Base-by-base conservation (phyloP, 2,797 vertebrate genomes). In the Cirrhinus mrigala region DNA sequence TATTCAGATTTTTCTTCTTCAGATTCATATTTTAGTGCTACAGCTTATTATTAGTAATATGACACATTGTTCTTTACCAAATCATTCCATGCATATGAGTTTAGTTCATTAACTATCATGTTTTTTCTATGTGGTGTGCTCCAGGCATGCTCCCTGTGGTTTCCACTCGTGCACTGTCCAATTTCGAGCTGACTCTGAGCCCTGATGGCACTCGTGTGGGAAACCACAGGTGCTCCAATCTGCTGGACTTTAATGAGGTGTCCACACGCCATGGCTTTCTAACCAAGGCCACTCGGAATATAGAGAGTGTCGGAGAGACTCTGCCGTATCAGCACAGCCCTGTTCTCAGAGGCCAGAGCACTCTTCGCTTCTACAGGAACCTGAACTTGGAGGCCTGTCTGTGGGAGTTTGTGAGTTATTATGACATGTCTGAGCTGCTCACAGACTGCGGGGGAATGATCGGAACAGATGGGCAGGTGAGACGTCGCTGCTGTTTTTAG, bases 381-480 rank as follows among this genome's bases (percentile, higher is more conserved):
- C 95, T 99, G 79, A 97, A 98, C 90, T 93, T 98, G 70, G 97
- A 98, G 64, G 98, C 97, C 29, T 99, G 98, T 81, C 90, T 98
- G 2, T 99, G 98, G 98, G 96, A 98, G 92, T 99, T 99, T 82
- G 94, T 89, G 84, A 97, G 96, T 94, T 98, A 96, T 92, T 99
- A 98, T 76, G 94, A 98, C 93, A 97, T 99, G 97, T 98, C 98
- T 0, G 97, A 99, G 90, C 97, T 99, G 62, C 97, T 99, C 77
- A 95, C 94, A 0, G 96, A 98, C 88, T 99, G 98, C 10, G 98
- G 98, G 40, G 98, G 97, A 82, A 95, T 94, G 87, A 96, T 98
- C 52, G 96, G 97, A 1, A 98, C 97, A 0, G 97, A 99, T 33
- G 98, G 98, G 83, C 98, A 99, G 97, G 98, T 99, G 94, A 80